Evolutionary conservation across 1,140 invertebrate genomes (phyloP), one percentile per base, ranked within the genome.

Genomic region (Heliconius hermathena): DNA sequence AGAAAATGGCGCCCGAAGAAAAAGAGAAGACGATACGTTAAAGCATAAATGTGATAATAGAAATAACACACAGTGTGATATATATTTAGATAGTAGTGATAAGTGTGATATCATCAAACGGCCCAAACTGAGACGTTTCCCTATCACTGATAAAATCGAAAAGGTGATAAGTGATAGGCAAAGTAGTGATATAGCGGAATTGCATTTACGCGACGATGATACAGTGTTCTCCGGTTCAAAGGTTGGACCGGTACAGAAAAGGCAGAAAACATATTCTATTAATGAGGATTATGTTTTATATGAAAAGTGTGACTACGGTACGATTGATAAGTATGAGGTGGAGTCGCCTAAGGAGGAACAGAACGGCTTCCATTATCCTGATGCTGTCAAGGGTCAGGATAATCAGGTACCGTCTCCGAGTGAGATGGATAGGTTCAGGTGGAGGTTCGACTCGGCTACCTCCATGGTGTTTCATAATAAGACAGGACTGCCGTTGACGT

Each of bases 381-480:
- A 89, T 29, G 83, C 83, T 3, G 87, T 86, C 33, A 89, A 85
- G 74, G 70, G 54, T 36, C 81, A 74, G 18, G 89, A 91, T 72
- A 85, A 84, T 20, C 86, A 88, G 49, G 91, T 97, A 66, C 97
- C 97, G 13, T 96, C 96, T 6, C 95, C 96, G 0, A 95, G 95
- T 9, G 97, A 97, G 75, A 97, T 97, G 89, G 96, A 97, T 71
- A 95, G 96, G 76, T 98, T 98, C 86, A 93, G 97, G n/a, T 96
- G 96, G 85, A 96, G 96, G 33, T 94, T 98, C 78, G 97, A 97
- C 80, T 97, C 96, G 70, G 97, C 97, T 4, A 96, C 97, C 1
- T 97, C 96, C 1, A 97, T 98, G 96, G 96, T 98, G 46, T 98
- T 98, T 91, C 97, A 98, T 89, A 96, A 96, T 71, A 96, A 97